Evolutionary conservation across 2,797 vertebrate species (phyloP).

Genomic region (Oreochromis mossambicus): DNA sequence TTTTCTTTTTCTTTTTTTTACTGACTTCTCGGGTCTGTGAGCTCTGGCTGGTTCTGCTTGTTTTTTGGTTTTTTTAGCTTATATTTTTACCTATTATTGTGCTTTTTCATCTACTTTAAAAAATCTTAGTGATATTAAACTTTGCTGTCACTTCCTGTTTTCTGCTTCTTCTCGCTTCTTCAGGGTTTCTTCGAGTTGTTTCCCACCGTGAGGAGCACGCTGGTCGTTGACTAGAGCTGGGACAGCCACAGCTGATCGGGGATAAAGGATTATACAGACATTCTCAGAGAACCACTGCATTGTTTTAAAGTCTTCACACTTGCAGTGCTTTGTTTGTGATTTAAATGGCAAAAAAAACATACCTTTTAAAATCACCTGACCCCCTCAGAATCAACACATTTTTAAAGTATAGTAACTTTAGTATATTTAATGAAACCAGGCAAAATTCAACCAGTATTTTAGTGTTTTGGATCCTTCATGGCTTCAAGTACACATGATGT

Average conservation of each 20-base stretch:
- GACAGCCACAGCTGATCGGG: not conserved
- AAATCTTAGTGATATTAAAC: not conserved
- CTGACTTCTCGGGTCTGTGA: not conserved
- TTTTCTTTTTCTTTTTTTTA: too few species aligned
- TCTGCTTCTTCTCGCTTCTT: not conserved
- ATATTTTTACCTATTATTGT: not conserved
- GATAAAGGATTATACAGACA: not conserved
- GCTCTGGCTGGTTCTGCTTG: not conserved
- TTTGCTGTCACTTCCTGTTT: not conserved
- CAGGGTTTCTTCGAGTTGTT: conserved; percentile 91
- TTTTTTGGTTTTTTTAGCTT: not conserved
- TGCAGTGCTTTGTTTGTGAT: not conserved
- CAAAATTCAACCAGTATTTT: not conserved
- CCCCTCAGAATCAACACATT: not conserved
- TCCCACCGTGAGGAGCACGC: conserved; percentile 74
- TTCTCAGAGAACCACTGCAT: not conserved
- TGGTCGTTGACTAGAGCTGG: conserved; percentile 78
- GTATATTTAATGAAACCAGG: not conserved
- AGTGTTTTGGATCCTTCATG: not conserved
- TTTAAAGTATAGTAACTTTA: not conserved
- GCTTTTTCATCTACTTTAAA: not conserved
- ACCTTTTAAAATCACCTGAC: not conserved
- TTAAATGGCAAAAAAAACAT: not conserved
- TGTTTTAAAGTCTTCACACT: not conserved
- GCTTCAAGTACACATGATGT: not conserved